Evolutionary conservation across 2,888 invertebrate genomes (phyloP).

Genomic region (Dione juno): DNA sequence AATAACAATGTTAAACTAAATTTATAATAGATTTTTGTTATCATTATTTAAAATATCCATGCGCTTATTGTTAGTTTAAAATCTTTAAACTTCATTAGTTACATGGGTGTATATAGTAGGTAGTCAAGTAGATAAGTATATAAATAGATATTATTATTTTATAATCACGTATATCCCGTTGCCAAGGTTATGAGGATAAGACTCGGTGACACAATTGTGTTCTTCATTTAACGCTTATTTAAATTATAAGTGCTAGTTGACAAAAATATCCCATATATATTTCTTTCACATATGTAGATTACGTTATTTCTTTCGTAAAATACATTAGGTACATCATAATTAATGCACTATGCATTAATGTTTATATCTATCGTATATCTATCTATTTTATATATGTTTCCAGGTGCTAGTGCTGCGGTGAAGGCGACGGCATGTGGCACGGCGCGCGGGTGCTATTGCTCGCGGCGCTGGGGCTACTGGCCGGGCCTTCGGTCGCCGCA

Average conservation of each 20-base stretch:
- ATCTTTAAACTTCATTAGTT: background rate
- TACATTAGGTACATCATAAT: too few species aligned
- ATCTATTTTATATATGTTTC: background rate
- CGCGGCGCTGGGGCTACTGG: slow-evolving; percentile 84
- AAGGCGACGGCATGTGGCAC: slow-evolving; percentile 86
- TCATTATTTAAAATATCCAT: slow-evolving; percentile 2
- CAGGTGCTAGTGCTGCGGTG: slow-evolving; percentile 70
- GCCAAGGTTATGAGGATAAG: background rate
- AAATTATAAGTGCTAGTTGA: background rate
- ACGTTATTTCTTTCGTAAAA: background rate
- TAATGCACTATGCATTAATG: too few species aligned
- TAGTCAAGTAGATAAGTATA: background rate
- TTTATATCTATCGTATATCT: too few species aligned
- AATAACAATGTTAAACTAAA: slow-evolving; percentile 12
- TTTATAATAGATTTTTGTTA: slow-evolving; percentile 10
- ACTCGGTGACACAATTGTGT: background rate
- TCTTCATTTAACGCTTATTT: background rate
- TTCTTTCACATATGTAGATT: background rate
- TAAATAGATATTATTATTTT: background rate
- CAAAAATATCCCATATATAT: background rate
- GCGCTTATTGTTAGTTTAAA: slow-evolving; percentile 1
- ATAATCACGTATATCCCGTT: background rate
- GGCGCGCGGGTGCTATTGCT: slow-evolving; percentile 86
- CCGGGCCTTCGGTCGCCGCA: slow-evolving; percentile 77
- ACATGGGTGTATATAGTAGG: too few species aligned